Evolutionary conservation across 2,113 vertebrate species (phyloP), one percentile per base, ranked within the genome.

Genomic region (Brienomyrus longianalis): DNA sequence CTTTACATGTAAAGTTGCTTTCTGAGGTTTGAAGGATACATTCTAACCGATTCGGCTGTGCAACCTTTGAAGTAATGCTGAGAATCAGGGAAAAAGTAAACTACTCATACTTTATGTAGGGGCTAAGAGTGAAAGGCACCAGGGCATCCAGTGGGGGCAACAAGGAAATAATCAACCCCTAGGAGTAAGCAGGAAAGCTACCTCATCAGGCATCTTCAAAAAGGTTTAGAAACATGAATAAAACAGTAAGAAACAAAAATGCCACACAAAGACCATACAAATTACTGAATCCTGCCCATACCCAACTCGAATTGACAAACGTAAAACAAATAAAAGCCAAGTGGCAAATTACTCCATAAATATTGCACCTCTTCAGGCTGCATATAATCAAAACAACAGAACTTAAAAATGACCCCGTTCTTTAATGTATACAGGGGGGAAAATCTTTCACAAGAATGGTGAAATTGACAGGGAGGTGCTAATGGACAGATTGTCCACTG

Each of bases 351-450:
- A 91, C 90, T 91, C 90, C 93, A 92, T 83, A 94, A 94, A 94
- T 95, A 96, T 96, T 96, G 95, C 95, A 96, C 95, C 93, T 93
- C 93, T 39, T 94, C 92, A 93, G 90, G 92, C 94, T 94, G 95
- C 95, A 95, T 93, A 95, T 93, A 90, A 90, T 70, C 62, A 70
- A n/a, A 31, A 70, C 62, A 94, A 92, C 91, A 92, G 92, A 92
- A 45, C 52, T 90, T 89, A 66, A 92, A 94, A 90, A 93, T 92
- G 92, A 93, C 90, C 91, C 93, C 23, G 93, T 92, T 94, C 91
- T 90, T 93, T 92, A 93, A 94, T 43, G 31, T 80, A 94, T 90
- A 92, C 94, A 95, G 91, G 95, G 92, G 62, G 90, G 94, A 94
- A 95, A 90, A 92, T 31, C 56, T 62, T 62, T 62, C 21, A 62